Percentiles rank a stretch among this genome's conserved stretches.
Conservation (phyloP, 2,113 vertebrate species). For the Oreochromis spilurus region DNA sequence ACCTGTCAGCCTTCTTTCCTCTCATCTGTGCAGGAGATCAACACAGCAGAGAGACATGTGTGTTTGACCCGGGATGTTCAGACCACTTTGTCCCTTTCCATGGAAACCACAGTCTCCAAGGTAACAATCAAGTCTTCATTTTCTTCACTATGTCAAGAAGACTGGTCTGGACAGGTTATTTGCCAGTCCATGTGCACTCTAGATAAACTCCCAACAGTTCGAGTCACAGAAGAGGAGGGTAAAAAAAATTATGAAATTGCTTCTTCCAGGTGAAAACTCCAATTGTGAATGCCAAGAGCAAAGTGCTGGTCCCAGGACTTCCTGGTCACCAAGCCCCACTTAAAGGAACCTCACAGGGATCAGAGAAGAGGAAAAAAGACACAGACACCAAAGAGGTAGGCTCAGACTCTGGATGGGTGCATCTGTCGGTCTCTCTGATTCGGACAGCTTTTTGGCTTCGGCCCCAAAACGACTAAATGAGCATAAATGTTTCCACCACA, state of each 20-base stretch:
- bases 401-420: not conserved
- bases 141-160: not conserved
- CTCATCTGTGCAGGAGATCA: conserved; percentile 74
- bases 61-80: conserved; percentile 88
- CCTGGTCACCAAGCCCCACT: conserved; percentile 85
- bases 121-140: conserved; percentile 62
- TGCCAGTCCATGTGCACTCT: not conserved
- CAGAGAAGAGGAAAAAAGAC: conserved; percentile 84
- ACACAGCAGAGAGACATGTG: conserved; percentile 81
- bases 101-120: conserved; percentile 86
- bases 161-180: not conserved
- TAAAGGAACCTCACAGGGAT: conserved; percentile 57
- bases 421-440: not conserved
- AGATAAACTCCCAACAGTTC: not conserved
- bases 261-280: conserved; percentile 86
- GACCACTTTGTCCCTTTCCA: conserved; percentile 79
- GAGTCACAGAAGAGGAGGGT: not conserved
- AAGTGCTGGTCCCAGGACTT: conserved; percentile 89
- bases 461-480: not conserved
- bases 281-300: conserved; percentile 79
- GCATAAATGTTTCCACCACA: not conserved
- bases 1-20: not conserved
- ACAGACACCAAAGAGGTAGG: conserved; percentile 78
- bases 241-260: not conserved
- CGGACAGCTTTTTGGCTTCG: not conserved